phyloP scores from a whole-genome alignment of 2,113 vertebrate genomes.

The Chlamydotis undulata region DNA sequence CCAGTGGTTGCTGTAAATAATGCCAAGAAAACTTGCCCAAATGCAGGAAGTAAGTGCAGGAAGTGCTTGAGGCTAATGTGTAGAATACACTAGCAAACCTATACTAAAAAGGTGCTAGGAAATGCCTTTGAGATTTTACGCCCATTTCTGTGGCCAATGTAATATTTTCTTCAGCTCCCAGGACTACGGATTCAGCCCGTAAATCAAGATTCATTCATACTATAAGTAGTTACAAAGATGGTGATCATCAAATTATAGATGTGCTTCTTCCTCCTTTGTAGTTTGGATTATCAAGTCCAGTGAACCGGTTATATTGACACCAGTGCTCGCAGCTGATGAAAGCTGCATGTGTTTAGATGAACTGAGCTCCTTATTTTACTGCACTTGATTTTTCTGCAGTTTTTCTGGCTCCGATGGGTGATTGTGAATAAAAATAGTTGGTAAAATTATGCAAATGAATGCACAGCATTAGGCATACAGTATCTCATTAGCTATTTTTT shows the following conservation, averaged over 20 bases:
- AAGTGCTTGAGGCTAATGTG: neutral
- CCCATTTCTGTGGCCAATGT: neutral
- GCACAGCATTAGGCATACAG: neutral
- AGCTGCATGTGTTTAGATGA: neutral
- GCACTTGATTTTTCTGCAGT: neutral
- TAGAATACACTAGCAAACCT: neutral
- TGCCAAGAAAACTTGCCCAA: neutral
- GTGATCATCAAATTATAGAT: neutral
- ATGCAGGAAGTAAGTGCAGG: neutral
- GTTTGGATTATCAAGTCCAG: neutral
- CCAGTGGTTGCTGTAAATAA: neutral
- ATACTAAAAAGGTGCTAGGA: neutral
- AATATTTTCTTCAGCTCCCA: neutral
- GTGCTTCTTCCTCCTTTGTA: neutral
- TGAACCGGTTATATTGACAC: neutral
- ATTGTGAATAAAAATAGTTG: neutral
- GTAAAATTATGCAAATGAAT: neutral
- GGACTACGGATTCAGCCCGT: neutral
- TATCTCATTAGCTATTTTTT: neutral
- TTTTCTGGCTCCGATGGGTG: neutral
- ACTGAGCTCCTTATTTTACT: neutral
- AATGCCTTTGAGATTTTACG: neutral
- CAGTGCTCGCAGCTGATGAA: neutral
- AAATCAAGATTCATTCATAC: neutral
- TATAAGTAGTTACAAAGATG: neutral